A percentile compares a stretch with the other conserved stretches of the same genome.
Conservation (phyloP, 2,888 invertebrate species). For the Phyllotreta striolata region DNA sequence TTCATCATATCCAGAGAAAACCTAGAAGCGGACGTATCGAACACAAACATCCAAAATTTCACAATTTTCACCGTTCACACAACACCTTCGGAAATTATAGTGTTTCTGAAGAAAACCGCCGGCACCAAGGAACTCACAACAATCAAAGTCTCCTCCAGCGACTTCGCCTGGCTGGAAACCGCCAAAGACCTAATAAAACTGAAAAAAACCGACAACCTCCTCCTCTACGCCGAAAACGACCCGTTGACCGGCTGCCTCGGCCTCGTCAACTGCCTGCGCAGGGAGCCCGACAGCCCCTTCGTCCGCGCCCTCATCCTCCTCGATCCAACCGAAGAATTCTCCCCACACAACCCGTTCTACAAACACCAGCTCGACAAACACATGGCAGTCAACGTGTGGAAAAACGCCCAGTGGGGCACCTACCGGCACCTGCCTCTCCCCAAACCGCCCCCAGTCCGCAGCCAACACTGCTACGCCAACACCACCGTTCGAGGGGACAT, state of each 20-base stretch:
- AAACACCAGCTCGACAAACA: constrained; percentile 73
- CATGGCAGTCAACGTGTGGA: constrained; percentile 80
- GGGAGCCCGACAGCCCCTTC: constrained; percentile 65
- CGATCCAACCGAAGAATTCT: constrained; percentile 70
- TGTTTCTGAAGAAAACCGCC: constrained; percentile 63
- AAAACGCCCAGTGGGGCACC: constrained; percentile 68
- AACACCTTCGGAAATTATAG: constrained; percentile 64
- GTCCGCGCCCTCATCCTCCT: constrained; percentile 66
- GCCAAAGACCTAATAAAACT: constrained; percentile 54
- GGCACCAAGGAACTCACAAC: constrained; percentile 53
- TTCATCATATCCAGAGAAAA: constrained; percentile 70
- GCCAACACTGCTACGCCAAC: constrained; percentile 79
- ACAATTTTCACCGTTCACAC: constrained; percentile 62
- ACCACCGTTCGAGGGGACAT: constrained; percentile 84
- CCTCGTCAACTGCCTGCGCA: constrained; percentile 72
- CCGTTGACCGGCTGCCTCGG: constrained; percentile 82
- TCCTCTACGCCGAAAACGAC: constrained; percentile 72
- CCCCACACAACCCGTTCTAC: constrained; percentile 66
- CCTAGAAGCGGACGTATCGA: constrained; percentile 57
- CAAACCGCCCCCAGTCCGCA: constrained; percentile 61
- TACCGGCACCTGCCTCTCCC: constrained; percentile 82
- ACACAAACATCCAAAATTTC: constrained; percentile 9
- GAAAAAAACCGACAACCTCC: constrained; percentile 63
- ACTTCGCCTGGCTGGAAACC: constrained; percentile 63
- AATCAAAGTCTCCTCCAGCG: constrained; percentile 59